Conservation (phyloP, 2,113 vertebrate genomes). For the Ctenodactylus gundi region DNA sequence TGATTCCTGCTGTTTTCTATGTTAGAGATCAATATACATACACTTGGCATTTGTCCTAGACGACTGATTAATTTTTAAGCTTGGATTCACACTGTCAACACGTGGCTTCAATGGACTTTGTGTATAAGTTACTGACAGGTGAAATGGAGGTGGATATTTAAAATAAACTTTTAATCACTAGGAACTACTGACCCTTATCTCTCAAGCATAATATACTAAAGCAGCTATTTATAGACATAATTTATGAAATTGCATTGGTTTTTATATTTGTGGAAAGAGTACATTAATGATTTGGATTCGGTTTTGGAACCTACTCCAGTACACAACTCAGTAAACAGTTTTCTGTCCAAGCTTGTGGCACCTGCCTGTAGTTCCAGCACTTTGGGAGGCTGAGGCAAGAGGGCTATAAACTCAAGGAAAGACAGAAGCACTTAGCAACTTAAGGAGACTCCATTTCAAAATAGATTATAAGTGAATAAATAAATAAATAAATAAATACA, state of each 20-base stretch:
- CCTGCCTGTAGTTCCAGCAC: background rate
- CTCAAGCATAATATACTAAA: background rate
- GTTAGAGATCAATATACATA: background rate
- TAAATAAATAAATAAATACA: too few species aligned
- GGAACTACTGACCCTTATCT: background rate
- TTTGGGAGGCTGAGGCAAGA: background rate
- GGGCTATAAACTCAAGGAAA: too few species aligned
- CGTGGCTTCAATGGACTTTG: background rate
- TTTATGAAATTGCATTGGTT: background rate
- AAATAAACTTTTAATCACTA: conserved; percentile 25
- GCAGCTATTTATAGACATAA: background rate
- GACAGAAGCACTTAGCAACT: background rate
- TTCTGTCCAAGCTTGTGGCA: background rate
- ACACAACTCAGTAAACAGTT: background rate
- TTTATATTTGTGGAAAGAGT: background rate
- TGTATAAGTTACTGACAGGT: background rate
- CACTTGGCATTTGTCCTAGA: background rate
- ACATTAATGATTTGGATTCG: background rate
- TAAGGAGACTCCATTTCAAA: background rate
- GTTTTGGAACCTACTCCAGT: background rate
- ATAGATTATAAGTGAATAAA: too few species aligned
- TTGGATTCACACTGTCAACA: background rate
- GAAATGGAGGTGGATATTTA: background rate
- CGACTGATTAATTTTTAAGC: conserved; percentile 32
- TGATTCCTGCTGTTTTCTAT: background rate